Percentiles rank a stretch among this genome's conserved stretches.
Evolutionary conservation across 2,888 invertebrate genomes (phyloP).

Genomic region (Digitonthophagus gazella): DNA sequence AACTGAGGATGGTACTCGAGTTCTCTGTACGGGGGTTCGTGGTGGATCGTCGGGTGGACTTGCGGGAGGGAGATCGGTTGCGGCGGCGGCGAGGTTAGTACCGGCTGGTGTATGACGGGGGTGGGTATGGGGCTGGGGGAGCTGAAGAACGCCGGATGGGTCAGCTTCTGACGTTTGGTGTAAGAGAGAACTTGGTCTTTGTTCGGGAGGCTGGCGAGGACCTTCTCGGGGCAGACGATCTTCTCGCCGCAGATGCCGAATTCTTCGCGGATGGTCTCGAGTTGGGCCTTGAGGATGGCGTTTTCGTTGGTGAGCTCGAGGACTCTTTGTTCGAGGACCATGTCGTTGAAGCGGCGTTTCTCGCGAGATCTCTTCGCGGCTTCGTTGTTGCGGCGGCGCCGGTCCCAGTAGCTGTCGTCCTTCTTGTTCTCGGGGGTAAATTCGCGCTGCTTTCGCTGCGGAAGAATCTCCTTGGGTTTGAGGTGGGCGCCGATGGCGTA

Average conservation of each 20-base stretch:
- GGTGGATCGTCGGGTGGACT: conserved; percentile 54
- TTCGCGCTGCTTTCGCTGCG: conserved; percentile 90
- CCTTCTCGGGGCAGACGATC: conserved; percentile 84
- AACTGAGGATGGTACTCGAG: conserved; percentile 30
- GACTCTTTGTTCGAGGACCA: conserved; percentile 92
- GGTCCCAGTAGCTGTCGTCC: conserved; percentile 97
- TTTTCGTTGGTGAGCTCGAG: conserved; percentile 94
- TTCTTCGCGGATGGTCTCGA: conserved; percentile 90
- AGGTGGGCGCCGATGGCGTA: conserved; percentile 55
- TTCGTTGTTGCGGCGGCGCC: conserved; percentile 93
- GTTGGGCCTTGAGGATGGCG: conserved; percentile 87
- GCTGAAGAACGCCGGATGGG: conserved; percentile 52
- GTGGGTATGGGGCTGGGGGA: conserved; percentile 60
- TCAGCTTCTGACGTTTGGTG: conserved; percentile 69
- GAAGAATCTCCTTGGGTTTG: conserved; percentile 80
- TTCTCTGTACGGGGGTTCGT: conserved; percentile 46
- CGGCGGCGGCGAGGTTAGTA: conserved; percentile 52
- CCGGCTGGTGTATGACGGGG: conserved; percentile 61
- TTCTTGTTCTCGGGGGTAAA: conserved; percentile 97
- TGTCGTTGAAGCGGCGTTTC: conserved; percentile 93
- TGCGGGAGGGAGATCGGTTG: conserved; percentile 53
- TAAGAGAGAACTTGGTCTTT: conserved; percentile 82
- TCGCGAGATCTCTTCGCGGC: conserved; percentile 96
- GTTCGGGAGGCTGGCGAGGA: conserved; percentile 79
- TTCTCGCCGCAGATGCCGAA: conserved; percentile 87